Percentiles rank a stretch among this genome's conserved stretches.
Evolutionary conservation across 2,797 vertebrate genomes (phyloP).

Genomic region (Adrianichthys oophorus): DNA sequence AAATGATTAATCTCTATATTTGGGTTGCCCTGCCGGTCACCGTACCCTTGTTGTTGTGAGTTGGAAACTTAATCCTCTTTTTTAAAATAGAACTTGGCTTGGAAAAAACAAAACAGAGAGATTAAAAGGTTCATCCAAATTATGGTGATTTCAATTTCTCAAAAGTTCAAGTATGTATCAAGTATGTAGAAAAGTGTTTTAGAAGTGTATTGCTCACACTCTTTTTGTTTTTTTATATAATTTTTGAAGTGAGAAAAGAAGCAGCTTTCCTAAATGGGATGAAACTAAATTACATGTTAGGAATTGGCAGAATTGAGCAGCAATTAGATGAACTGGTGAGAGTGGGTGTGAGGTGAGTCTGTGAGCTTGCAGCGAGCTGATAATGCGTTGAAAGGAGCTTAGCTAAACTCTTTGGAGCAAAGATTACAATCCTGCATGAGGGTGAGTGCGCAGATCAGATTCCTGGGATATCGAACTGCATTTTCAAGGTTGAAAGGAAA

Average conservation of each 20-base stretch:
- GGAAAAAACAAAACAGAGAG: conserved; percentile 26
- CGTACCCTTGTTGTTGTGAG: conserved; percentile 42
- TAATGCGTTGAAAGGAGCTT: conserved; percentile 58
- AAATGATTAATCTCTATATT: conserved; percentile 62
- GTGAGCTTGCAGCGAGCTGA: conserved; percentile 36
- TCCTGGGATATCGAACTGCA: conserved; percentile 33
- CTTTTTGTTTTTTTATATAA: conserved; percentile 26
- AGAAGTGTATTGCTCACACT: conserved; percentile 3
- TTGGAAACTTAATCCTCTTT: conserved; percentile 63
- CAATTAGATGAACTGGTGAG: conserved; percentile 35
- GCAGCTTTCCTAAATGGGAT: conserved; percentile 6
- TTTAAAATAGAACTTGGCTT: conserved; percentile 36
- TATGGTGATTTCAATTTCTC: conserved; percentile 7
- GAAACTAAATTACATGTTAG: conserved; percentile 21
- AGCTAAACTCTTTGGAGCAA: conserved; percentile 51
- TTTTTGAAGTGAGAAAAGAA: conserved; percentile 2
- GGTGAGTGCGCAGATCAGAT: conserved; percentile 41
- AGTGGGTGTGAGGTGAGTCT: conserved; percentile 34
- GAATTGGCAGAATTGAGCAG: conserved; percentile 29
- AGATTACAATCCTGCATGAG: conserved; percentile 42
- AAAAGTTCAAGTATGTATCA: conserved; percentile 23
- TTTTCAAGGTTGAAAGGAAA: conserved; percentile 15
- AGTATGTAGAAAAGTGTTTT: conserved; percentile 10
- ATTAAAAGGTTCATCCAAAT: conserved; percentile 25
- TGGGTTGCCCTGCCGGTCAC: conserved; percentile 38